Conservation (phyloP, 2,888 invertebrate genomes). For the Caprella mutica region DNA sequence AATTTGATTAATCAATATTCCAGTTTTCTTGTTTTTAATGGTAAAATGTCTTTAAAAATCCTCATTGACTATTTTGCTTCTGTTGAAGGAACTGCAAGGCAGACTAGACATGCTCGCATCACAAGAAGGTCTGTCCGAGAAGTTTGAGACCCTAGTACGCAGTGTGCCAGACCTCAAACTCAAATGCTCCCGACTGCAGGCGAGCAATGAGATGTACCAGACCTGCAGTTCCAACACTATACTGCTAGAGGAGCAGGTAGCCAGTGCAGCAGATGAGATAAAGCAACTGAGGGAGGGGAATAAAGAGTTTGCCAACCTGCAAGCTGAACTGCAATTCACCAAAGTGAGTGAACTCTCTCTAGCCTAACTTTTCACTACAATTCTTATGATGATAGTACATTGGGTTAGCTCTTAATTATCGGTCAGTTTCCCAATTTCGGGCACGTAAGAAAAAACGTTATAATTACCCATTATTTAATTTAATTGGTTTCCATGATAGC, state of each 20-base stretch:
- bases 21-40: no score
- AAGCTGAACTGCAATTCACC: constrained; percentile 11
- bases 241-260: constrained; percentile 18
- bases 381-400: neutral
- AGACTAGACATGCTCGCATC: constrained; percentile 1
- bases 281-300: constrained; percentile 13
- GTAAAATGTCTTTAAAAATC: no score
- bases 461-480: no score
- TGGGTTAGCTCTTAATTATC: no score
- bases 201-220: constrained; percentile 20
- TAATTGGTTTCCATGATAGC: no score
- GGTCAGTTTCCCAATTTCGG: no score
- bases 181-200: constrained; percentile 12
- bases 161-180: constrained; percentile 17
- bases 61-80: neutral
- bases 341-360: constrained; percentile 19
- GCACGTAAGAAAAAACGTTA: no score
- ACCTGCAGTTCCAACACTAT: constrained; percentile 16
- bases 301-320: constrained; percentile 11
- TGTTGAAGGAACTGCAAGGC: constrained; percentile 13
- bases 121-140: constrained; percentile 4
- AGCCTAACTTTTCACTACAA: neutral
- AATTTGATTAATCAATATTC: neutral
- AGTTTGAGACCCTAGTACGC: constrained; percentile 11
- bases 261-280: constrained; percentile 15